Evolutionary conservation across 2,113 vertebrate species (phyloP).

Genomic region (Ageneiosus marmoratus): DNA sequence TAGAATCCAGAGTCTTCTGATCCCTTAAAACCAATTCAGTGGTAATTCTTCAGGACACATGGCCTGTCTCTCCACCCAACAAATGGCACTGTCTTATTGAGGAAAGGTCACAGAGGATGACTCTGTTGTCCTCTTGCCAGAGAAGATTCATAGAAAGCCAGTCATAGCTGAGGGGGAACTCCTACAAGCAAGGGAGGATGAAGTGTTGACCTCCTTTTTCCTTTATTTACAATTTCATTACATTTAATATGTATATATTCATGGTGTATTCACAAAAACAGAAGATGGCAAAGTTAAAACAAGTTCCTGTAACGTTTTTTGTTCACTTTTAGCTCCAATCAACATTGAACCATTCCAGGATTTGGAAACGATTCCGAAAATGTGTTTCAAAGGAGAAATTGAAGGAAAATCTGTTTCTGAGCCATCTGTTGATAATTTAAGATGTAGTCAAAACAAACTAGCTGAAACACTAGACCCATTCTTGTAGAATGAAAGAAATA

Average conservation of each 20-base stretch:
- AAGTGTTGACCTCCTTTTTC: conserved; percentile 8
- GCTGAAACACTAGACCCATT: conserved; percentile 46
- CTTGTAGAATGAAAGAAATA: conserved; percentile 45
- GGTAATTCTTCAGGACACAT: conserved; percentile 16
- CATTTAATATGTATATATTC: not conserved
- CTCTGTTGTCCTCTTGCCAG: conserved; percentile 10
- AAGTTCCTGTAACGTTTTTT: not conserved
- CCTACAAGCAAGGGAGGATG: conserved; percentile 46
- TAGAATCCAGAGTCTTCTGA: not conserved
- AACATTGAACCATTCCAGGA: conserved; percentile 6
- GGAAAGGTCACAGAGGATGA: conserved; percentile 12
- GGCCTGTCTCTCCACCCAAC: conserved; percentile 18
- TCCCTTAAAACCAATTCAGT: conserved; percentile 1
- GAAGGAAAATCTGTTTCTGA: conserved; percentile 20
- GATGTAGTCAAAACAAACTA: conserved; percentile 36
- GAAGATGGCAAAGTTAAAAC: not conserved
- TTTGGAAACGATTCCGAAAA: not conserved
- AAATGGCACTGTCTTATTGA: conserved; percentile 8
- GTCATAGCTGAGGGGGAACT: conserved; percentile 40
- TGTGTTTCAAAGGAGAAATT: conserved; percentile 16
- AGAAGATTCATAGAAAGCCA: conserved; percentile 46
- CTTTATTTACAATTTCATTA: not conserved
- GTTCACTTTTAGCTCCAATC: not conserved
- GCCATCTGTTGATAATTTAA: conserved; percentile 49
- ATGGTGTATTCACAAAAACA: not conserved